Conservation (phyloP, 2,797 vertebrate species). For the Clarias platycephalus region DNA sequence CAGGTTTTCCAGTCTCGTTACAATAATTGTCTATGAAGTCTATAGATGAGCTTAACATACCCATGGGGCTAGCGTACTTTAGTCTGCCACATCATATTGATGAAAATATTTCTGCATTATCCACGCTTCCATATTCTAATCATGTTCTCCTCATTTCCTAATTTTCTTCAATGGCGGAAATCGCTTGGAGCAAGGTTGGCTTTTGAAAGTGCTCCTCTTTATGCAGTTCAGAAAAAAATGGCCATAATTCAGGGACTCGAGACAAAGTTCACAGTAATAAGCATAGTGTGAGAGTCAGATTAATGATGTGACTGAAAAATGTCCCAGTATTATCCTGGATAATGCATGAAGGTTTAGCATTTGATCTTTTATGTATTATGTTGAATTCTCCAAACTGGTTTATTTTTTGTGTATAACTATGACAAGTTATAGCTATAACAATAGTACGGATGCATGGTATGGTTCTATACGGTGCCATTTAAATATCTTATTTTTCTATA, state of each 20-base stretch:
- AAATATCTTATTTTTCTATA: not conserved
- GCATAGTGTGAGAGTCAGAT: constrained; percentile 30
- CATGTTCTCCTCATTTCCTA: constrained; percentile 49
- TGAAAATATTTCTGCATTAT: constrained; percentile 30
- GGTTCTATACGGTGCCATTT: not conserved
- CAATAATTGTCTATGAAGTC: constrained; percentile 38
- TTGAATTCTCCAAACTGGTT: not conserved
- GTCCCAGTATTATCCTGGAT: not conserved
- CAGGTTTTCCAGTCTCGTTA: not conserved
- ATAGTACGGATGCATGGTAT: not conserved
- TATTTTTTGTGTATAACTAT: not conserved
- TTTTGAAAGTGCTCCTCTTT: constrained; percentile 52
- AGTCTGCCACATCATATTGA: constrained; percentile 31
- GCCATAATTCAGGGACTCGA: constrained; percentile 42
- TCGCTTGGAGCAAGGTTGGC: constrained; percentile 55
- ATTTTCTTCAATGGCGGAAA: constrained; percentile 47
- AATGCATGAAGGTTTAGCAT: constrained; percentile 6
- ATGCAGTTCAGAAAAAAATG: constrained; percentile 48
- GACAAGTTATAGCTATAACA: not conserved
- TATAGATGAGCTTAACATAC: constrained; percentile 28
- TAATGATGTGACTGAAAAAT: constrained; percentile 29
- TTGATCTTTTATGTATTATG: constrained; percentile 2
- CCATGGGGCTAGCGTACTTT: constrained; percentile 19
- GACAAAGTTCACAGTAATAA: constrained; percentile 40
- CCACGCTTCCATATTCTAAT: constrained; percentile 43